phyloP scores from a whole-genome alignment of 1,140 invertebrate genomes.

The Piezodorus guildinii region DNA sequence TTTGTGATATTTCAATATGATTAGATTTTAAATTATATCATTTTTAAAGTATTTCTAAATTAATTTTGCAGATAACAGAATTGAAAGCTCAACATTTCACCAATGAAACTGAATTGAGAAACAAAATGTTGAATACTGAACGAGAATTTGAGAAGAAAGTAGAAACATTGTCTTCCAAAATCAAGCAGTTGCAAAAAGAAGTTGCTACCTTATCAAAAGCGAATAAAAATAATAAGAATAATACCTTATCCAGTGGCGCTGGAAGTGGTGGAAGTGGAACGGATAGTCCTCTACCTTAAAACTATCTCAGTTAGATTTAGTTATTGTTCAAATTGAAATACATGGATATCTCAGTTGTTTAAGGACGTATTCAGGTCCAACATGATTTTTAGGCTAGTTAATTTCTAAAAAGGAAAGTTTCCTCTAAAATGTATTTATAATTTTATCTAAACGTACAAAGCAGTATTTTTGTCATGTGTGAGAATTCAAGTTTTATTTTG shows the following conservation, averaged over 20 bases:
- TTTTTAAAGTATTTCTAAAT: not conserved
- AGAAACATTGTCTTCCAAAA: constrained; percentile 62
- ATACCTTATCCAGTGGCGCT: constrained; percentile 20
- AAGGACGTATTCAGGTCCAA: too few species aligned
- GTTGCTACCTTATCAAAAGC: constrained; percentile 74
- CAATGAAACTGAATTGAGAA: constrained; percentile 69
- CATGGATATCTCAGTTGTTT: too few species aligned
- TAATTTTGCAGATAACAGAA: constrained; percentile 67
- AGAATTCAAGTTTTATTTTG: too few species aligned
- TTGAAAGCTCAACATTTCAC: constrained; percentile 85
- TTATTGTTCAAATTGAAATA: constrained; percentile 2
- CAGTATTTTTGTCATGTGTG: too few species aligned
- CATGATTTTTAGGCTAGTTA: too few species aligned
- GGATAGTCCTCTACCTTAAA: constrained; percentile 45
- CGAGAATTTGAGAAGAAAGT: constrained; percentile 72
- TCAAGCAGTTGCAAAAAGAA: constrained; percentile 67
- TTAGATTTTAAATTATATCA: too few species aligned
- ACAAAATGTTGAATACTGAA: constrained; percentile 68
- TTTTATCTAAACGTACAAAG: too few species aligned
- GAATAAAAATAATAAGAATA: constrained; percentile 58
- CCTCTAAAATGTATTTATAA: too few species aligned
- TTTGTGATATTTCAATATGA: too few species aligned
- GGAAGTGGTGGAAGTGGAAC: constrained; percentile 49
- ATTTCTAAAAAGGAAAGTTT: too few species aligned
- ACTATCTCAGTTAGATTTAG: not conserved